Conservation (phyloP, 2,888 invertebrate genomes). For the Cosmia trapezina region DNA sequence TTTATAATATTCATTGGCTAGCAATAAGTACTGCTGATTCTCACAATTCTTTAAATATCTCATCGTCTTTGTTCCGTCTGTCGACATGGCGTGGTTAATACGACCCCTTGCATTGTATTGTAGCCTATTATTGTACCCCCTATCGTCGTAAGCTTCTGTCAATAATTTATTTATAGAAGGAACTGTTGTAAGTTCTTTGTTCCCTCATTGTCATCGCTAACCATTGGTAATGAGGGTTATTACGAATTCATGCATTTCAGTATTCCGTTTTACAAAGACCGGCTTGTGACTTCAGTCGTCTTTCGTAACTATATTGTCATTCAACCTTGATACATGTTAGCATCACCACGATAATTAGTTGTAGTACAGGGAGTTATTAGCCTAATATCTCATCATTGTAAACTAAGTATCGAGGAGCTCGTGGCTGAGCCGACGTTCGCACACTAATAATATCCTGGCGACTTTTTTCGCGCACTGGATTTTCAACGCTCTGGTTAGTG, state of each 20-base stretch:
- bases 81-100: background rate
- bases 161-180: slow-evolving; percentile 14
- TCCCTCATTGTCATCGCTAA: background rate
- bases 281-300: background rate
- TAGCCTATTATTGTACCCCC: background rate
- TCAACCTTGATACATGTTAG: background rate
- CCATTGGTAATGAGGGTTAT: slow-evolving; percentile 5
- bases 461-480: too few relatives aligned
- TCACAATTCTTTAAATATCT: slow-evolving; percentile 4
- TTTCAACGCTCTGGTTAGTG: too few relatives aligned
- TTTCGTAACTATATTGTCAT: background rate
- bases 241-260: slow-evolving; percentile 23
- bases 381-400: background rate
- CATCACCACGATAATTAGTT: background rate
- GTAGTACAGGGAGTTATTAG: background rate
- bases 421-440: too few relatives aligned
- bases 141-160: background rate
- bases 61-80: background rate
- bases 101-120: background rate
- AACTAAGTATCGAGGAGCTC: too few relatives aligned
- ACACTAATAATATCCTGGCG: too few relatives aligned
- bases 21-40: background rate
- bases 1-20: slow-evolving; percentile 7
- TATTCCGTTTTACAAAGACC: slow-evolving; percentile 4
- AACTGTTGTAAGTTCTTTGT: background rate